Conservation (phyloP, 2,113 vertebrate species). For the Nycticorax nycticorax region DNA sequence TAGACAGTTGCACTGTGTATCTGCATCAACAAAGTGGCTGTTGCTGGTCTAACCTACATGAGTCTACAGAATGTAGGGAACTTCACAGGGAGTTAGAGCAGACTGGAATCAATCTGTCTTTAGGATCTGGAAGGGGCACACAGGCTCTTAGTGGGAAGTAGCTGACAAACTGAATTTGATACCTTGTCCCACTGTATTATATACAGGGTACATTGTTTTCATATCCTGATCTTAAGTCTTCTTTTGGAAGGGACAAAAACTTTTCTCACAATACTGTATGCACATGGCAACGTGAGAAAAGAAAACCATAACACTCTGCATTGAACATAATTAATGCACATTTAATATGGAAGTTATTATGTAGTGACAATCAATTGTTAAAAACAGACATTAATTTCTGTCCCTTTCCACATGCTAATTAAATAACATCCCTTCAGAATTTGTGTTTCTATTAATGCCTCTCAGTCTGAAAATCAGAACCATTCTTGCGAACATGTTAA, state of each 20-base stretch:
- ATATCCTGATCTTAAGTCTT: background rate
- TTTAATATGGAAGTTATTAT: background rate
- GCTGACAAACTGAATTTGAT: background rate
- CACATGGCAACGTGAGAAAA: background rate
- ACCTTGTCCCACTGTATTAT: background rate
- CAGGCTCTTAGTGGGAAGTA: background rate
- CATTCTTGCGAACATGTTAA: background rate
- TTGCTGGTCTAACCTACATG: background rate
- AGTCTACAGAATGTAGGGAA: background rate
- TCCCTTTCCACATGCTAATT: background rate
- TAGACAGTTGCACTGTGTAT: background rate
- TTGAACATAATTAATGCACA: background rate
- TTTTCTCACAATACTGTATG: background rate
- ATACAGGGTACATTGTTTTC: background rate
- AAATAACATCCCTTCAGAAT: background rate
- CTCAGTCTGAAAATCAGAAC: background rate
- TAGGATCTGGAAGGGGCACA: background rate
- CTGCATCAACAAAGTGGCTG: background rate
- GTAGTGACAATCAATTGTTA: background rate
- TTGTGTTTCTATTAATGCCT: background rate
- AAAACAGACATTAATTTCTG: background rate
- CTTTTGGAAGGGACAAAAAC: background rate
- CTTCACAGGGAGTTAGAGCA: background rate
- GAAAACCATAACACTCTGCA: background rate
- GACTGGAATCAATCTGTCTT: background rate